Evolutionary conservation across 37 sponge, comb jelly and placozoan species (phyloP).

Genomic region (Ephydatia muelleri): DNA sequence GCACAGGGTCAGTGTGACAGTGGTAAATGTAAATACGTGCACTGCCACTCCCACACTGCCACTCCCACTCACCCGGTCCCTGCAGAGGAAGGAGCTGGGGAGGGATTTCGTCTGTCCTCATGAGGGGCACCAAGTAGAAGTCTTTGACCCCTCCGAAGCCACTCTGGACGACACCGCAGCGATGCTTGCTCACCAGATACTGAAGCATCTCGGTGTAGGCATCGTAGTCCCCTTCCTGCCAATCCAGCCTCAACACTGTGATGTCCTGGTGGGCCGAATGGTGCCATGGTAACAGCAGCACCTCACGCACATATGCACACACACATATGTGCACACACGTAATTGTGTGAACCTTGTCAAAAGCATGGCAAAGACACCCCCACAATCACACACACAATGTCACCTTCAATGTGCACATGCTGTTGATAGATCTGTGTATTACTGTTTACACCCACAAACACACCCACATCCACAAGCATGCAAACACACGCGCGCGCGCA

Average conservation of each 20-base stretch:
- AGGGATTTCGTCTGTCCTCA: slow-evolving; percentile 24
- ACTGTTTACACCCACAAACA: too few relatives aligned
- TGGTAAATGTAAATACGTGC: background rate
- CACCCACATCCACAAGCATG: background rate
- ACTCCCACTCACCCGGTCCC: slow-evolving; percentile 48
- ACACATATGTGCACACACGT: background rate
- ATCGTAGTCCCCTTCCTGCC: slow-evolving; percentile 40
- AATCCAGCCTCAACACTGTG: slow-evolving; percentile 55
- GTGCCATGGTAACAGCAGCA: too few relatives aligned
- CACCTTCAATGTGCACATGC: too few relatives aligned
- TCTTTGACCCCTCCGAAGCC: slow-evolving; percentile 63
- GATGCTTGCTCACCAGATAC: slow-evolving; percentile 71
- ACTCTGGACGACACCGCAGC: slow-evolving; percentile 54
- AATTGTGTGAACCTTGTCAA: too few relatives aligned
- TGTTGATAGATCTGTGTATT: too few relatives aligned
- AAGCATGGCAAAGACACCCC: too few relatives aligned
- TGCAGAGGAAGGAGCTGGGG: slow-evolving; percentile 27
- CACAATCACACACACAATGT: too few relatives aligned
- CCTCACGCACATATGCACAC: background rate
- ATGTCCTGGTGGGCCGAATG: slow-evolving; percentile 37
- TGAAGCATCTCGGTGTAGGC: slow-evolving; percentile 60
- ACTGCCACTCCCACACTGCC: background rate
- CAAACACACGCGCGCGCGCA: background rate
- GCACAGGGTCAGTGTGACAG: background rate
- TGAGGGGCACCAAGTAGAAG: slow-evolving; percentile 74